A percentile compares a stretch with the other conserved stretches of the same genome.
Conservation (phyloP, 2,113 vertebrate genomes). For the Beaufortia kweichowensis region DNA sequence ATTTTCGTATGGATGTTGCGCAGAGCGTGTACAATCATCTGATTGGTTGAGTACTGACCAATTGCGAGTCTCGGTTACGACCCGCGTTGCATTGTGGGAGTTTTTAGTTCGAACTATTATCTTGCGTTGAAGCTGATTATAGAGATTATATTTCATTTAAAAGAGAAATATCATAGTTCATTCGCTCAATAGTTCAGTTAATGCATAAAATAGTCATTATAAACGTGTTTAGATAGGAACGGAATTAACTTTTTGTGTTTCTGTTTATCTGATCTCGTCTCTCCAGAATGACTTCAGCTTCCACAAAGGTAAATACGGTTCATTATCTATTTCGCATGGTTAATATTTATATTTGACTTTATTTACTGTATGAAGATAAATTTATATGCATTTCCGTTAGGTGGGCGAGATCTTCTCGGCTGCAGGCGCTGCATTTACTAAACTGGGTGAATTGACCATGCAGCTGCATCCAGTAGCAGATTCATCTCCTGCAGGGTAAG, state of each 20-base stretch:
- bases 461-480: constrained; percentile 91
- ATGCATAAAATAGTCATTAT: neutral
- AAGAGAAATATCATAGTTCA: neutral
- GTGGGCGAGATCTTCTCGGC: constrained; percentile 94
- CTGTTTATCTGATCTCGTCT: neutral
- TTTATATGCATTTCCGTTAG: constrained; percentile 59
- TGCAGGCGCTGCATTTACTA: constrained; percentile 89
- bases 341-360: neutral
- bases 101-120: constrained; percentile 33
- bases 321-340: neutral
- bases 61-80: neutral
- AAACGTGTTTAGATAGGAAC: neutral
- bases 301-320: constrained; percentile 70
- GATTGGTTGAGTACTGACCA: constrained; percentile 35
- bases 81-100: constrained; percentile 37
- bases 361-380: too few relatives aligned
- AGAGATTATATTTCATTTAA: neutral
- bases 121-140: neutral
- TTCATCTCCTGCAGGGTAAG: constrained; percentile 89
- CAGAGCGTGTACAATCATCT: neutral
- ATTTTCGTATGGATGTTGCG: constrained; percentile 16
- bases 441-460: constrained; percentile 90
- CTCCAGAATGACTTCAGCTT: constrained; percentile 74
- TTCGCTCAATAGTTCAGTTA: neutral
- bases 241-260: neutral